phyloP scores from a whole-genome alignment of 2,888 invertebrate species.

The Lithophane leautieri region DNA sequence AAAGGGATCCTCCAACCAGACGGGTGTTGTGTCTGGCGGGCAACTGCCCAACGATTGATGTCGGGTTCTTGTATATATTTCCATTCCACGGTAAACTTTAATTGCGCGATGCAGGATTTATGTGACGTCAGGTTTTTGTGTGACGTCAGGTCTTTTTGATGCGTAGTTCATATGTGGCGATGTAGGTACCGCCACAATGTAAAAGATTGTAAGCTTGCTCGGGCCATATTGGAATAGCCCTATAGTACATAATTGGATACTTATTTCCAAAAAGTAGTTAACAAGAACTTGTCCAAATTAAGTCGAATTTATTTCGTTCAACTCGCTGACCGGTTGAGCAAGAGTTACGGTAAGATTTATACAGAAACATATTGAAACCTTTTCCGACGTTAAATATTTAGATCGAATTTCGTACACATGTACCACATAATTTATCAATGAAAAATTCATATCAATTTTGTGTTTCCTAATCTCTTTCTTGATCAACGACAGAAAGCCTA shows the following conservation, averaged over 20 bases:
- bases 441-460: conserved; percentile 16
- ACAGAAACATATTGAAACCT: conserved; percentile 2
- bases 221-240: too few relatives aligned
- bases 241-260: neutral
- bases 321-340: conserved; percentile 18
- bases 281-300: conserved; percentile 21
- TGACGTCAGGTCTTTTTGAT: too few relatives aligned
- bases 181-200: too few relatives aligned
- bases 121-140: too few relatives aligned
- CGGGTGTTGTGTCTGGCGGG: too few relatives aligned
- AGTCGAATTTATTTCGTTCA: conserved; percentile 27
- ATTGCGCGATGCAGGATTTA: too few relatives aligned
- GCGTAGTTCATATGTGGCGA: too few relatives aligned
- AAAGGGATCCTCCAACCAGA: too few relatives aligned
- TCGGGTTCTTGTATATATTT: too few relatives aligned
- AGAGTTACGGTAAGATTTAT: conserved; percentile 18
- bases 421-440: conserved; percentile 24
- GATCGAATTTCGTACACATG: conserved; percentile 36
- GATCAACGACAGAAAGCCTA: too few relatives aligned
- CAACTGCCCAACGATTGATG: too few relatives aligned
- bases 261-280: conserved; percentile 7
- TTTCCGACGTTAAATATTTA: conserved; percentile 44
- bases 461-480: conserved; percentile 10
- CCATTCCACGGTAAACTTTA: too few relatives aligned
- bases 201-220: neutral